Evolutionary conservation across 2,113 vertebrate genomes (phyloP), one percentile per base, ranked within the genome.

Genomic region (Amphiprion ocellaris): DNA sequence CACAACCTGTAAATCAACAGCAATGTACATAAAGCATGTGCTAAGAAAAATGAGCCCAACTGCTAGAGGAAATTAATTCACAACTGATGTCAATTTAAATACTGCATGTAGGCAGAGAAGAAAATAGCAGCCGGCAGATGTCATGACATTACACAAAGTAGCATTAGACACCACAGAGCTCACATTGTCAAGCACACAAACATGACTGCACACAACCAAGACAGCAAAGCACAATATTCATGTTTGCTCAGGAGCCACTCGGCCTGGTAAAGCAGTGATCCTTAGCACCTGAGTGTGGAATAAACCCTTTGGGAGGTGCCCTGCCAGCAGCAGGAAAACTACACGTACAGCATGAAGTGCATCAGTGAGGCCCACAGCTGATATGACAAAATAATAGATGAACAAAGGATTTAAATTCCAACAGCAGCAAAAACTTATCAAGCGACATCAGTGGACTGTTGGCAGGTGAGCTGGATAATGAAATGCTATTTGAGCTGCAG

Each of bases 1-100:
- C 17, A 47, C 44, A 74, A 53, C 15, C n/a, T 37, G 15, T 15
- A 24, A 10, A n/a, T 69, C 44, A 69, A 21, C 24, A 69, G 50
- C 3, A 15, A 23, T 12, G 47, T 10, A 49, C 4, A 14, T 30
- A 37, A 62, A 37, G 21, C 5, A 67, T 10, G 37, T 49, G 17
- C 7, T 30, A 10, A 69, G 52, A 4, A 68, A 28, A 46, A 52
- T 28, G 0, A 28, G 26, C 0, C 21, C 50, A 30, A 41, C 14
- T 9, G n/a, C 21, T 7, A 4, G 2, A 41, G 19, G 55, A 19
- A 11, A 41, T 17, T 7, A 1, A 28, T 37, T 53, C 14, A 69
- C 12, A 58, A 52, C 63, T 5, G 2, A 23, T 65, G 28, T 21
- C n/a, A 44, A 26, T 58, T 9, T 8, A 46, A 64, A 70, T 14